phyloP scores from a whole-genome alignment of 2,797 vertebrate genomes.

The Ibycter americanus region DNA sequence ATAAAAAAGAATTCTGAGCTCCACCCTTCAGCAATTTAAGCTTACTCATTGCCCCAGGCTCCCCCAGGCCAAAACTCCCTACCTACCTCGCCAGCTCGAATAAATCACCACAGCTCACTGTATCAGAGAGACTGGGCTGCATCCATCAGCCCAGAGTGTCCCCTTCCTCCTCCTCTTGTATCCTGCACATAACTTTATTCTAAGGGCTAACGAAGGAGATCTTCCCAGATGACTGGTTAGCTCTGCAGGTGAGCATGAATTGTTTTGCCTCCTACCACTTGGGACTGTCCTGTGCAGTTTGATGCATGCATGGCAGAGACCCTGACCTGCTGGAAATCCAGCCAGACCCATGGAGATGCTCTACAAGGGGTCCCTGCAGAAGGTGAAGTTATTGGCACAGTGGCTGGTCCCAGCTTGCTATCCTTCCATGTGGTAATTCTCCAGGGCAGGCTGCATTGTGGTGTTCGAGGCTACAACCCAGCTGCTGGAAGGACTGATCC shows the following conservation, averaged over 20 bases:
- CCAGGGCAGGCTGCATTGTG: neutral
- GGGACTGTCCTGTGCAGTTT: neutral
- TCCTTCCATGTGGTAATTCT: neutral
- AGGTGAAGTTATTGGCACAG: neutral
- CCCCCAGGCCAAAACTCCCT: neutral
- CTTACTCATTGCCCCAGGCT: conserved; percentile 17
- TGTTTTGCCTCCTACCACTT: neutral
- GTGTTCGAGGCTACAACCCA: neutral
- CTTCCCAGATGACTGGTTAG: neutral
- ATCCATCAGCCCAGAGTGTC: too few relatives aligned
- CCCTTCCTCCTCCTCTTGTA: neutral
- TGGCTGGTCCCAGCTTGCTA: neutral
- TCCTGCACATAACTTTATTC: neutral
- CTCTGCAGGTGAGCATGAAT: neutral
- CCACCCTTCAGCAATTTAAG: conserved; percentile 7
- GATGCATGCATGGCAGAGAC: neutral
- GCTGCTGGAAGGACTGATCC: neutral
- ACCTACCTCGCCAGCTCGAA: neutral
- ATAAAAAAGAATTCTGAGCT: neutral
- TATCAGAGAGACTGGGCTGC: neutral
- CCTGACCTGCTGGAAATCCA: neutral
- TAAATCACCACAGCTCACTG: neutral
- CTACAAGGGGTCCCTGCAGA: neutral
- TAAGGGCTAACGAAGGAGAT: neutral
- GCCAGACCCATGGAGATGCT: neutral